Conservation (phyloP, 2,888 invertebrate species). For the Baccha elongata region DNA sequence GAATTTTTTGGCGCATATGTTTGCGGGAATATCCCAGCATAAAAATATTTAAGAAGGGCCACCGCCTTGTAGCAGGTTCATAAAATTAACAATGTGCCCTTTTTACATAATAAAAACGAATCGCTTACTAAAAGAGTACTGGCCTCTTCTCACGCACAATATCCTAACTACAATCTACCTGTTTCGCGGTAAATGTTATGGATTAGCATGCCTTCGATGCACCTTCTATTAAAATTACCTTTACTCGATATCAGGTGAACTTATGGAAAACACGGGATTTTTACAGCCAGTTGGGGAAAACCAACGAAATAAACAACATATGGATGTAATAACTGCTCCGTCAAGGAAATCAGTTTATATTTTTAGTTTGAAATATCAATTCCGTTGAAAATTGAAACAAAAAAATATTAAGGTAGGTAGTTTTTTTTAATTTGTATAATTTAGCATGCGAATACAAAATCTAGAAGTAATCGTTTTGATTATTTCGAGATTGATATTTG, state of each 20-base stretch:
- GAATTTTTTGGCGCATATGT: slow-evolving; percentile 53
- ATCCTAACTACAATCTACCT: slow-evolving; percentile 42
- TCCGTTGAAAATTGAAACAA: slow-evolving; percentile 26
- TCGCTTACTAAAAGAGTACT: slow-evolving; percentile 10
- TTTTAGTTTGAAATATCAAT: slow-evolving; percentile 10
- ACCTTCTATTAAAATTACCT: slow-evolving; percentile 34
- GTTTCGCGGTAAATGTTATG: slow-evolving; percentile 19
- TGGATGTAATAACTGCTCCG: slow-evolving; percentile 52
- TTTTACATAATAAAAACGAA: slow-evolving; percentile 64
- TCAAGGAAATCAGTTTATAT: slow-evolving; percentile 37
- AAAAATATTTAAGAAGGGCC: slow-evolving; percentile 35
- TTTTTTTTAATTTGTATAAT: too few relatives aligned
- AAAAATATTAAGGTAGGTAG: background rate
- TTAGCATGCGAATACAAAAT: too few relatives aligned
- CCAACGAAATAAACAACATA: slow-evolving; percentile 49
- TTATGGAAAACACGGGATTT: slow-evolving; percentile 46
- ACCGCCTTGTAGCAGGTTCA: slow-evolving; percentile 49
- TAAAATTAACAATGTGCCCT: slow-evolving; percentile 44
- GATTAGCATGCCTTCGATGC: slow-evolving; percentile 43
- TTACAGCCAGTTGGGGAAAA: slow-evolving; percentile 42
- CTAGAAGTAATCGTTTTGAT: too few relatives aligned
- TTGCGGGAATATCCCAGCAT: slow-evolving; percentile 60
- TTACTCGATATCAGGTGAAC: slow-evolving; percentile 51
- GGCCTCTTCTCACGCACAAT: slow-evolving; percentile 44
- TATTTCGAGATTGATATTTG: too few relatives aligned